phyloP scores from a whole-genome alignment of 2,113 vertebrate species.

The Nestor notabilis region DNA sequence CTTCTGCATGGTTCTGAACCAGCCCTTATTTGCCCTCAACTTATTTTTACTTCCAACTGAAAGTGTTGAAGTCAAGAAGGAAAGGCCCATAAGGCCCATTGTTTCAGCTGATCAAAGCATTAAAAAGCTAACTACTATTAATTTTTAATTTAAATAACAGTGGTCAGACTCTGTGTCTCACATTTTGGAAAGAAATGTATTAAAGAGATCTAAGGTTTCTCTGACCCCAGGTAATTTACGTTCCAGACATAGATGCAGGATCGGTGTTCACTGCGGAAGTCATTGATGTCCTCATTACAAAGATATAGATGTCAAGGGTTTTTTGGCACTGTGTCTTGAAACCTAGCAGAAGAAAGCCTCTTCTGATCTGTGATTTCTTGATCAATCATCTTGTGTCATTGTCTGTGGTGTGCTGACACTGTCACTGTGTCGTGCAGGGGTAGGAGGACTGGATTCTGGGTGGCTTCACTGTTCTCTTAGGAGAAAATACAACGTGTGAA shows the following conservation, averaged over 20 bases:
- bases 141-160: not conserved
- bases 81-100: not conserved
- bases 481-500: not conserved
- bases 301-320: not conserved
- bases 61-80: not conserved
- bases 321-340: not conserved
- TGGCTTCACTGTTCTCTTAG: not conserved
- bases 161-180: not conserved
- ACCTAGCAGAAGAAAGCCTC: not conserved
- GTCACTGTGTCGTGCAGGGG: not conserved
- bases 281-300: not conserved
- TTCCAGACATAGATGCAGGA: not conserved
- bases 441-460: not conserved
- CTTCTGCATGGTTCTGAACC: not conserved
- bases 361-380: not conserved
- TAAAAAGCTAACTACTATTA: not conserved
- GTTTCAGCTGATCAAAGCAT: not conserved
- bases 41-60: not conserved
- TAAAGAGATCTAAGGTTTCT: not conserved
- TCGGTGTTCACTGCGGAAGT: not conserved
- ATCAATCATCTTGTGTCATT: accelerated
- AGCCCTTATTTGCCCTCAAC: not conserved
- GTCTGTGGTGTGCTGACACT: not conserved
- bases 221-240: not conserved
- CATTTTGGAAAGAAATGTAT: not conserved